Evolutionary conservation across 1,140 invertebrate species (phyloP).

Genomic region (Wiebesia pumilae): DNA sequence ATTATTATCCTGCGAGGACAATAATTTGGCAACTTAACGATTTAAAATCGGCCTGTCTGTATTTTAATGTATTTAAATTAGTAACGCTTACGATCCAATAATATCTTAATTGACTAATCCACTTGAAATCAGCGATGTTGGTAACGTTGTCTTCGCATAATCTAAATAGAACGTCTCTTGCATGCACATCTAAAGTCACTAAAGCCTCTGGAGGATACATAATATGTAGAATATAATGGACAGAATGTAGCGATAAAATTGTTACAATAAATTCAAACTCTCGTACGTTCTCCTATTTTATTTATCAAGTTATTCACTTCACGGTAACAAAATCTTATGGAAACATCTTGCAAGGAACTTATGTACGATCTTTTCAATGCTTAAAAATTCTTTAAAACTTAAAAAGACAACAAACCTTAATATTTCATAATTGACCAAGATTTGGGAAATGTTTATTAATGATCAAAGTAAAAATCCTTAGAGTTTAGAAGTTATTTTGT

Average conservation of each 20-base stretch:
- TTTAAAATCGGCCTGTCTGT: neutral
- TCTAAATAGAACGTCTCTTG: slow-evolving; percentile 87
- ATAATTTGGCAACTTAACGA: neutral
- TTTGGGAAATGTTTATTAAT: too few relatives aligned
- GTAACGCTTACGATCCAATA: slow-evolving; percentile 89
- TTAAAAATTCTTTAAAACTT: too few relatives aligned
- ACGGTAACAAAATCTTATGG: too few relatives aligned
- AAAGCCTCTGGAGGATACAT: slow-evolving; percentile 83
- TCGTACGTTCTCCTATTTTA: too few relatives aligned
- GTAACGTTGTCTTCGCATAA: slow-evolving; percentile 82
- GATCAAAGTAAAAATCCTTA: too few relatives aligned
- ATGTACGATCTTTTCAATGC: too few relatives aligned
- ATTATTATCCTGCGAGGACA: slow-evolving; percentile 76
- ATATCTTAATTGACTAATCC: slow-evolving; percentile 93
- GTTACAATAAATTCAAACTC: too few relatives aligned
- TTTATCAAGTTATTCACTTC: too few relatives aligned
- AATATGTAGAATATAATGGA: too few relatives aligned
- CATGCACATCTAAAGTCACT: slow-evolving; percentile 94
- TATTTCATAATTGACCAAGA: too few relatives aligned
- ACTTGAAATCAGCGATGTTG: slow-evolving; percentile 89
- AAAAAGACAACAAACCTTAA: too few relatives aligned
- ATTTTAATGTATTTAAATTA: neutral
- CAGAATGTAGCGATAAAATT: slow-evolving; percentile 47
- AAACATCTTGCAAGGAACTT: too few relatives aligned
- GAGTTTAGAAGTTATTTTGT: neutral